These are phyloP conservation scores for Apotomis capreana DNA, from an alignment of 2,888 invertebrate genomes.

Conservation along the genomic window DNA sequence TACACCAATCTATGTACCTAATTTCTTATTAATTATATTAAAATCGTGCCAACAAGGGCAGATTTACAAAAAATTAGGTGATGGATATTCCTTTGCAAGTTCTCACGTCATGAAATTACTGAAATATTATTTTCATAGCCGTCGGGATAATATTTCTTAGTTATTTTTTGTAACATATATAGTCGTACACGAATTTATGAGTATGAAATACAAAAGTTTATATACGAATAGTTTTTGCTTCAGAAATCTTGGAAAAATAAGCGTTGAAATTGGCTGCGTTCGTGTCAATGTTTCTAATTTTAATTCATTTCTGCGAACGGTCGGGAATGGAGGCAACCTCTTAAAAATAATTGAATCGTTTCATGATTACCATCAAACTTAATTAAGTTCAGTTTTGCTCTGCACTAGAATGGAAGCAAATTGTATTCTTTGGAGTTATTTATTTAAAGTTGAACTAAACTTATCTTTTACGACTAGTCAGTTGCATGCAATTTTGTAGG, in stretches of 20 bases:
- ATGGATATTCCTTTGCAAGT: no score
- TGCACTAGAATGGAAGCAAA: neutral
- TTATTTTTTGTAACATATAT: no score
- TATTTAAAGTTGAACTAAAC: neutral
- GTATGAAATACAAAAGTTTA: no score
- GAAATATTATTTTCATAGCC: no score
- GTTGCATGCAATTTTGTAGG: no score
- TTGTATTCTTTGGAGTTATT: neutral
- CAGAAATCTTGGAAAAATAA: neutral
- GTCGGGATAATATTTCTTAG: no score
- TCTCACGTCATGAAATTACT: no score
- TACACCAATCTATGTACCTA: no score
- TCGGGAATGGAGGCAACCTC: constrained; percentile 7
- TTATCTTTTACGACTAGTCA: neutral
- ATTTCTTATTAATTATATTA: no score
- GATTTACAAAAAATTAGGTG: no score
- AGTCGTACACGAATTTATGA: no score
- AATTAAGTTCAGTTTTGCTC: constrained; percentile 12
- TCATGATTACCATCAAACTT: constrained; percentile 22
- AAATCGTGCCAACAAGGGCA: no score
- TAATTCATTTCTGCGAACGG: constrained; percentile 12
- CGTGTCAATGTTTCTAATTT: neutral
- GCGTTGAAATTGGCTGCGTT: neutral
- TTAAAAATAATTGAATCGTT: constrained; percentile 19
- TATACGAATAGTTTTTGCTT: neutral